A percentile compares a stretch with the other conserved stretches of the same genome.
These are phyloP conservation scores for Cybosia mesomella DNA, from an alignment of 2,888 invertebrate genomes.

Conservation along the genomic window DNA sequence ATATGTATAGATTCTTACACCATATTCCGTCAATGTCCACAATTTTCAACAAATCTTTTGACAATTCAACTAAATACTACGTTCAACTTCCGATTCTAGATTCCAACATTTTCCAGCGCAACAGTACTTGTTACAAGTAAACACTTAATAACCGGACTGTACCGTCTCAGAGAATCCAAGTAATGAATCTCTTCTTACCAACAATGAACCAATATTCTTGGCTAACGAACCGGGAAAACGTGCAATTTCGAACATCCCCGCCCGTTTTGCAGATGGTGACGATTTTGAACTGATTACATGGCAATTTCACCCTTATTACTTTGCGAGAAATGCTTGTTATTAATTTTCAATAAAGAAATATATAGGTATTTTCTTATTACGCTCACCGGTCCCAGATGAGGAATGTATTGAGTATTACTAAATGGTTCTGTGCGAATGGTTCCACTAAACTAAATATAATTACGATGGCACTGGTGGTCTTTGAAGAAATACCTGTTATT, in stretches of 20 bases:
- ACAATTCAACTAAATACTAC: not conserved
- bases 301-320: slow-evolving; percentile 73
- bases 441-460: slow-evolving; percentile 1
- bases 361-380: slow-evolving; percentile 38
- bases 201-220: slow-evolving; percentile 75
- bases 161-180: slow-evolving; percentile 42
- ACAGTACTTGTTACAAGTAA: slow-evolving; percentile 31
- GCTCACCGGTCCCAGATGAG: slow-evolving; percentile 20
- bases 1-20: too few species aligned
- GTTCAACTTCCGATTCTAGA: not conserved
- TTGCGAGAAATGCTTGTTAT: slow-evolving; percentile 54
- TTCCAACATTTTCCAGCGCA: not conserved
- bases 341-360: slow-evolving; percentile 54
- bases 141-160: slow-evolving; percentile 33
- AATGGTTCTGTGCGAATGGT: not conserved
- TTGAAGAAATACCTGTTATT: not conserved
- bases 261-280: slow-evolving; percentile 75
- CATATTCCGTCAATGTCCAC: too few species aligned
- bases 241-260: slow-evolving; percentile 70
- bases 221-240: slow-evolving; percentile 71
- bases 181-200: slow-evolving; percentile 66
- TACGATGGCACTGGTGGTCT: not conserved
- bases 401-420: slow-evolving; percentile 19
- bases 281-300: slow-evolving; percentile 70
- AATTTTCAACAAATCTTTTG: not conserved